Evolutionary conservation across 1,140 invertebrate genomes (phyloP), one percentile per base, ranked within the genome.

Genomic region (Hestina assimilis): DNA sequence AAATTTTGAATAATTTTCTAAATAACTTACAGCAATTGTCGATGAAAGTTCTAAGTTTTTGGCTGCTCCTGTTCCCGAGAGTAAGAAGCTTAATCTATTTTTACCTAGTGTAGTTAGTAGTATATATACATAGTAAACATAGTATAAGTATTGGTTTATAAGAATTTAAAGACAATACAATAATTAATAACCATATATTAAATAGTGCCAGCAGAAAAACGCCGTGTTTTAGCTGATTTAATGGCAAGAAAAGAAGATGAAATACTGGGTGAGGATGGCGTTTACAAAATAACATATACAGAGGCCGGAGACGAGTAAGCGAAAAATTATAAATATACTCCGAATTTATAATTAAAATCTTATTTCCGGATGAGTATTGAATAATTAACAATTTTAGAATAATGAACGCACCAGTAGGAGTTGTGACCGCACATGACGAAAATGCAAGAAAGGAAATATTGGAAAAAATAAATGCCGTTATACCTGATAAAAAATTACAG

Each of bases 21-120:
- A 26, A 17, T 14, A 47, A 29, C 47, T 52, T 64, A 20, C 56
- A 79, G 78, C 54, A 1, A 40, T 81, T 15, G 38, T 81, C 9
- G 78, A 79, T 4, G 72, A 77, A 12, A 54, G 63, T 14, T 66
- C 78, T 4, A 79, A 81, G 51, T 81, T 70, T 65, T 53, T 81
- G 9, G 64, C 75, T 19, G 28, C 56, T 8, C 75, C 78, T 11
- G 42, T 71, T 7, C 79, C 79, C 1, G 75, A 81, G 40, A 75
- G 75, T 81, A 65, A 75, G 78, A 45, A 64, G 26, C 23, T 21
- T 5, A 5, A 8, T 17, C 17, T n/a, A n/a, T n/a, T n/a, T n/a
- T n/a, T n/a, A n/a, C n/a, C n/a, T n/a, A n/a, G n/a, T n/a, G n/a
- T n/a, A n/a, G n/a, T n/a, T n/a, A n/a, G n/a, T n/a, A n/a, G n/a